Conservation (phyloP, 2,113 vertebrate species). For the Aix galericulata region DNA sequence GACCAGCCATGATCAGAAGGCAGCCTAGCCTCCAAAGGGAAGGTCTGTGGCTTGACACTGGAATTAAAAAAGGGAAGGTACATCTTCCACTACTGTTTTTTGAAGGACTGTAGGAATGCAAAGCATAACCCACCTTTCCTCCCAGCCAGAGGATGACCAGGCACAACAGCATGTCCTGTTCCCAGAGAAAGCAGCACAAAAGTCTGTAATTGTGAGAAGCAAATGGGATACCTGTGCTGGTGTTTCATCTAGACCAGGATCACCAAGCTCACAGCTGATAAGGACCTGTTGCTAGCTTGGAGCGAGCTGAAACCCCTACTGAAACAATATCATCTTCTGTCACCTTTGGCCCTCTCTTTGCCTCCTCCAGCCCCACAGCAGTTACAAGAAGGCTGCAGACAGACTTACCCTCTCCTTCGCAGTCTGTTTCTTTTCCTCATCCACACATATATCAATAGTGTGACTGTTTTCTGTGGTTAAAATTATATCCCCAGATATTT, state of each 20-base stretch:
- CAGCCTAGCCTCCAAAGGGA: background rate
- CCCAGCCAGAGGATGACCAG: background rate
- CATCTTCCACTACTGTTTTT: background rate
- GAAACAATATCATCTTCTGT: background rate
- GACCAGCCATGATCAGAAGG: background rate
- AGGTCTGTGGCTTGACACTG: background rate
- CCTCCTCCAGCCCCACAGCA: background rate
- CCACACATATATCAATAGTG: background rate
- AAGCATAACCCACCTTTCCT: background rate
- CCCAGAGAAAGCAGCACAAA: background rate
- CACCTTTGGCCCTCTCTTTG: background rate
- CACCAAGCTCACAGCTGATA: background rate
- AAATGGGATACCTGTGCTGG: background rate
- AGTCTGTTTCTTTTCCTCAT: background rate
- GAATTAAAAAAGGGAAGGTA: background rate
- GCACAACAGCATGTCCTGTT: background rate
- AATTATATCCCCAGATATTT: slow-evolving; percentile 1
- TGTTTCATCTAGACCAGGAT: background rate
- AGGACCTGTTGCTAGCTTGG: background rate
- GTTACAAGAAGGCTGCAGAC: background rate
- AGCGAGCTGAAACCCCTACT: background rate
- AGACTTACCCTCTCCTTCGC: background rate
- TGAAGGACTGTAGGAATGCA: background rate
- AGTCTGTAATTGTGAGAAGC: background rate
- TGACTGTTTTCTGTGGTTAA: background rate